phyloP scores from a whole-genome alignment of 2,113 vertebrate genomes.

The Trematocara variabile region DNA sequence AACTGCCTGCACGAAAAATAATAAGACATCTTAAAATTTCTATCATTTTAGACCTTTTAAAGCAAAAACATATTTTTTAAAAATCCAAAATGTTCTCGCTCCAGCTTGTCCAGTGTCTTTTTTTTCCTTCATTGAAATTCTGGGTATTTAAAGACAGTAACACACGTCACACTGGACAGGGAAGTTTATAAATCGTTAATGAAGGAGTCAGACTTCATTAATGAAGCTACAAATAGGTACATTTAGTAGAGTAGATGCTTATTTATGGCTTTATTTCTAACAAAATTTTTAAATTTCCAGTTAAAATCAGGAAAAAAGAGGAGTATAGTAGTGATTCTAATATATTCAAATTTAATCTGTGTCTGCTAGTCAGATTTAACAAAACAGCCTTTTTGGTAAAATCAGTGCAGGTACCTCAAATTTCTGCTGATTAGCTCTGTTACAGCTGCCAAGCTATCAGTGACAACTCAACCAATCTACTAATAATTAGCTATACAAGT shows the following conservation, averaged over 20 bases:
- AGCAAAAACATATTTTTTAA: rapidly evolving
- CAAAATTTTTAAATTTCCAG: neutral
- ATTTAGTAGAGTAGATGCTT: neutral
- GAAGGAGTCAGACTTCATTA: neutral
- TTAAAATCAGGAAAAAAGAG: neutral
- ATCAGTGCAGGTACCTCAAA: neutral
- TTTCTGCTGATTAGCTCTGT: conserved; percentile 9
- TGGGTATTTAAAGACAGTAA: neutral
- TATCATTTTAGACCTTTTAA: neutral
- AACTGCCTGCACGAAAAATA: neutral
- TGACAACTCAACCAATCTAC: neutral
- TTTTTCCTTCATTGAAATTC: neutral
- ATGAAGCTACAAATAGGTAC: neutral
- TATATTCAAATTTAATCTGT: neutral
- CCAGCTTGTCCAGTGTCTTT: neutral
- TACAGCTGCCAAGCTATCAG: conserved; percentile 13
- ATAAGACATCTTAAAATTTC: neutral
- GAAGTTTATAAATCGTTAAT: neutral
- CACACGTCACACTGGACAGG: neutral
- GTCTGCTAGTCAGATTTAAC: neutral
- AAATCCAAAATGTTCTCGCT: neutral
- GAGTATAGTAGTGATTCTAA: neutral
- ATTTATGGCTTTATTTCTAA: neutral
- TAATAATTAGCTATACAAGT: conserved; percentile 31
- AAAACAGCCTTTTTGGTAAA: neutral